Base-by-base conservation (phyloP, 1,140 invertebrate genomes). In the Nephila pilipes region DNA sequence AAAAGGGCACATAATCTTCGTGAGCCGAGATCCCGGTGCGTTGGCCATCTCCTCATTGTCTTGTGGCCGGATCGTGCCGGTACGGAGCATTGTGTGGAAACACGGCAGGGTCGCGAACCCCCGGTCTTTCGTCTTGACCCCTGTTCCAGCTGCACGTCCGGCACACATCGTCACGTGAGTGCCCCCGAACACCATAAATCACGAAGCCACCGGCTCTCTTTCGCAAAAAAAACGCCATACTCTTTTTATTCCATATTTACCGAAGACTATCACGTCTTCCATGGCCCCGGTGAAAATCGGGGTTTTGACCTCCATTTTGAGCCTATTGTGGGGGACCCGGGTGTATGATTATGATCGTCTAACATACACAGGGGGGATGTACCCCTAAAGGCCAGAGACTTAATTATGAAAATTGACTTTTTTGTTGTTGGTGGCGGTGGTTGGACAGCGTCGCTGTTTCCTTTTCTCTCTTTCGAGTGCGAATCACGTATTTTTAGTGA, bases 361-460 rank as follows among this genome's bases (percentile, higher is more conserved):
- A 65, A 90, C 88, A 90, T 90, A 69, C 25, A n/a, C 25, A 14
- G 69, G 69, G 69, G 69, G 69, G 29, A 75, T 32, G 29, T 36
- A 16, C 46, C 22, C 80, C 36, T 18, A 16, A 12, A 25, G 46
- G 38, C 32, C 1, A 20, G 69, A 80, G 69, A 90, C 88, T 90
- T 90, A 90, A 90, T 90, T 90, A 90, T 79, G 65, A 90, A 90
- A 80, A 90, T 90, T 79, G 88, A 32, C 22, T 38, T 88, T 85
- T 85, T 85, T 60, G 29, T 32, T 75, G 29, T 81, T 46, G 25
- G 12, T 29, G 69, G n/a, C 8, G 69, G 20, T 46, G 22, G 22
- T 22, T 54, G 80, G 57, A 54, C 58, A 36, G 36, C 36, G 5
- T 22, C 36, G 18, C 22, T 32, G 55, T 36, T 20, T 60, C 32